phyloP scores from a whole-genome alignment of 2,113 vertebrate genomes.

The Petromus typicus region DNA sequence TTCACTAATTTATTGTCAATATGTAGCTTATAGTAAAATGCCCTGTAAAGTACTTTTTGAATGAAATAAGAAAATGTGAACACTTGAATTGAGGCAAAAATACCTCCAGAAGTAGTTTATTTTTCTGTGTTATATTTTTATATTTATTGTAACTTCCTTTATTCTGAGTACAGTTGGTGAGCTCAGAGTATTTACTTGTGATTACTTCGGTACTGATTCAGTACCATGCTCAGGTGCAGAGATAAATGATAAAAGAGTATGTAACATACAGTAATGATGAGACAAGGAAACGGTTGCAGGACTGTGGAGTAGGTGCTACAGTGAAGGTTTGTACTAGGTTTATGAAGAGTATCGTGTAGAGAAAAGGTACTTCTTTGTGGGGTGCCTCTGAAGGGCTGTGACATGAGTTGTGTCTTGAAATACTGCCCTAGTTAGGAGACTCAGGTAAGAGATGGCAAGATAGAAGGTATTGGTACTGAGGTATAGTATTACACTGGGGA shows the following conservation, averaged over 20 bases:
- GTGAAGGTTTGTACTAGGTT: neutral
- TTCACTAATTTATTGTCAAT: neutral
- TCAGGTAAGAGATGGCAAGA: neutral
- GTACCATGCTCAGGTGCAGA: neutral
- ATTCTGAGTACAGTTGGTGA: neutral
- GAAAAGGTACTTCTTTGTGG: neutral
- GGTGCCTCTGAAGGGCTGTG: neutral
- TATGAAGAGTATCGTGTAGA: neutral
- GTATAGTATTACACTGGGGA: neutral
- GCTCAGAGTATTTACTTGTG: neutral
- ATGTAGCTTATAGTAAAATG: neutral
- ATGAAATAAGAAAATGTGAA: neutral
- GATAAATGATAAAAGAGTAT: neutral
- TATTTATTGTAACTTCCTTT: neutral
- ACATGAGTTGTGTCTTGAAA: neutral
- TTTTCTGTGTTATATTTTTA: neutral
- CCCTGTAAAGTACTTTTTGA: neutral
- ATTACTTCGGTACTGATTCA: neutral
- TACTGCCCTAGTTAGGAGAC: neutral
- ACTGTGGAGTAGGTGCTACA: neutral
- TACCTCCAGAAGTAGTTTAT: neutral
- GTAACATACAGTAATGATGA: neutral
- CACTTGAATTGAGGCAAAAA: slow-evolving; percentile 43
- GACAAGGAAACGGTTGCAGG: neutral
- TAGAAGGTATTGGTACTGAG: neutral